These are phyloP conservation scores for Podarcis cretensis DNA, from an alignment of 2,113 vertebrate genomes.

Conservation along the genomic window DNA sequence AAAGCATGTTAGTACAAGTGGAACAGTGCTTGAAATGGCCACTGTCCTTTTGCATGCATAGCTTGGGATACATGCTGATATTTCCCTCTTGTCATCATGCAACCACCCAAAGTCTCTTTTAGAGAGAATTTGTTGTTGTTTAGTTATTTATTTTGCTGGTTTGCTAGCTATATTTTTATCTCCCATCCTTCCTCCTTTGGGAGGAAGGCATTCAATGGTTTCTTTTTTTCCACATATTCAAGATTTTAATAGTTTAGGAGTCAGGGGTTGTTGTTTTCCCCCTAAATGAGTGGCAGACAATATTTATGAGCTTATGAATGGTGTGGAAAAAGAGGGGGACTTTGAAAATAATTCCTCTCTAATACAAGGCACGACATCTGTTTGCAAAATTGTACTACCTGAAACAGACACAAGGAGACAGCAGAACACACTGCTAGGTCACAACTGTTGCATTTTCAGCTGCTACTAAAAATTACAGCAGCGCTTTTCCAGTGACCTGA, in stretches of 20 bases:
- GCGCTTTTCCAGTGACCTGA: not conserved
- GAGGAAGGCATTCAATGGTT: too few relatives aligned
- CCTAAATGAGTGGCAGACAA: not conserved
- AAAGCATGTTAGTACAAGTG: too few relatives aligned
- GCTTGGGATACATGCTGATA: not conserved
- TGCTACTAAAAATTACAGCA: not conserved
- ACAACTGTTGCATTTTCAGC: not conserved
- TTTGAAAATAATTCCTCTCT: not conserved
- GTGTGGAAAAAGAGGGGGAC: not conserved
- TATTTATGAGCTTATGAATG: not conserved
- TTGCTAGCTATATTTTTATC: too few relatives aligned
- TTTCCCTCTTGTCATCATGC: not conserved
- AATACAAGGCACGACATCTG: not conserved
- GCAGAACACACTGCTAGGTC: slow-evolving; percentile 6
- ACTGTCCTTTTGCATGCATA: too few relatives aligned
- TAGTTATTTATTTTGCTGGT: too few relatives aligned
- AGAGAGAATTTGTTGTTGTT: not conserved
- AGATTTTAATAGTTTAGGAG: too few relatives aligned
- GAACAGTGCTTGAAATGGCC: too few relatives aligned
- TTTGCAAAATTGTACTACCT: slow-evolving; percentile 12
- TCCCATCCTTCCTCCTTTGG: too few relatives aligned
- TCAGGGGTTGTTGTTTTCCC: too few relatives aligned
- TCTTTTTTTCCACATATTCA: too few relatives aligned
- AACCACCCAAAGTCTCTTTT: not conserved
- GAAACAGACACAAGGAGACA: slow-evolving; percentile 52